Evolutionary conservation across 2,888 invertebrate species (phyloP).

Genomic region (Melanotus villosus): DNA sequence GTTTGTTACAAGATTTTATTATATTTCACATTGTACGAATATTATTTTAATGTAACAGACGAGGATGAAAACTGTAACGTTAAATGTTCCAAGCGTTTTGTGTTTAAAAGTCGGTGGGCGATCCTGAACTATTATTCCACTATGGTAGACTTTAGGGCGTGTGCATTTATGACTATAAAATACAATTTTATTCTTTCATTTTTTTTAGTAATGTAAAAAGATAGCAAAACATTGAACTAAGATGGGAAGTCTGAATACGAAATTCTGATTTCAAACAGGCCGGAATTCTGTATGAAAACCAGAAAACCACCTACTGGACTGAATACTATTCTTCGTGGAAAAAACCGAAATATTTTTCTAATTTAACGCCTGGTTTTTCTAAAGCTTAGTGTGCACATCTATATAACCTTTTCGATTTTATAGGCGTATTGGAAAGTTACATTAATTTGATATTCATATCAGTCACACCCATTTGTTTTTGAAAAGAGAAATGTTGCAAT

Average conservation of each 20-base stretch:
- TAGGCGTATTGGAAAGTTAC: too few relatives aligned
- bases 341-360: too few relatives aligned
- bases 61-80: constrained; percentile 15
- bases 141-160: constrained; percentile 28
- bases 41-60: background rate
- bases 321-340: too few relatives aligned
- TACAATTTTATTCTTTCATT: constrained; percentile 14
- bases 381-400: too few relatives aligned
- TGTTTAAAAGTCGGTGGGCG: constrained; percentile 35
- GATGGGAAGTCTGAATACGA: constrained; percentile 3
- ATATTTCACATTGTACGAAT: background rate
- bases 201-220: background rate
- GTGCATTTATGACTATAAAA: constrained; percentile 37
- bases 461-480: too few relatives aligned
- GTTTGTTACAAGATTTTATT: background rate
- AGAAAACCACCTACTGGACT: background rate
- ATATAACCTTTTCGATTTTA: too few relatives aligned
- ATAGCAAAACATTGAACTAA: background rate
- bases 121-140: constrained; percentile 32
- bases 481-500: too few relatives aligned
- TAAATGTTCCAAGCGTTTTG: constrained; percentile 12
- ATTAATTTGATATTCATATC: too few relatives aligned
- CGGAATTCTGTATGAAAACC: background rate
- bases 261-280: background rate
- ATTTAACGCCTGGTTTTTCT: too few relatives aligned